A percentile compares a stretch with the other conserved stretches of the same genome.
These are phyloP conservation scores for Grammomys surdaster DNA, from an alignment of 2,113 vertebrate genomes.

Conservation along the genomic window DNA sequence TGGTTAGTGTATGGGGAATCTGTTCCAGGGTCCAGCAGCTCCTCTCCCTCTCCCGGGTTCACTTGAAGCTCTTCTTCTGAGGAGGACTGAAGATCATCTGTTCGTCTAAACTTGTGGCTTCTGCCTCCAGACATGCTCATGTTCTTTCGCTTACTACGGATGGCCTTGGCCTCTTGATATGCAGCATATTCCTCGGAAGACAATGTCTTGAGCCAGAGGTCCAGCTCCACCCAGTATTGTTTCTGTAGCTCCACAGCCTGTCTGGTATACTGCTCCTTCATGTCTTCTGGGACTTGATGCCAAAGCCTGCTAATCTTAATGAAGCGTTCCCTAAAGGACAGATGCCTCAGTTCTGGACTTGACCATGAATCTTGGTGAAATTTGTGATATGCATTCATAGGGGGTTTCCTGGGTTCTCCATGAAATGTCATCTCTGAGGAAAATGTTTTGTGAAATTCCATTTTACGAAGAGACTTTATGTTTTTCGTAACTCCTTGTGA, in stretches of 20 bases:
- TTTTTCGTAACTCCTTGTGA: slow-evolving; percentile 90
- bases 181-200: slow-evolving; percentile 91
- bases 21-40: not conserved
- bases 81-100: slow-evolving; percentile 84
- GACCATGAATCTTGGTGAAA: slow-evolving; percentile 96
- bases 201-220: slow-evolving; percentile 94
- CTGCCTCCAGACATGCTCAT: slow-evolving; percentile 87
- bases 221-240: slow-evolving; percentile 92
- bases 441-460: slow-evolving; percentile 87
- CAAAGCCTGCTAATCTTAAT: slow-evolving; percentile 94
- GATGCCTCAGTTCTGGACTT: slow-evolving; percentile 91
- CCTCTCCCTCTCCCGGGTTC: not conserved
- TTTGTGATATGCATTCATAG: slow-evolving; percentile 96
- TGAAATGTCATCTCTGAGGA: slow-evolving; percentile 90
- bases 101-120: slow-evolving; percentile 84
- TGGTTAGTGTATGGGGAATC: accelerated
- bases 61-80: slow-evolving; percentile 80
- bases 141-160: slow-evolving; percentile 87
- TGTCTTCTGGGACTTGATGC: slow-evolving; percentile 90
- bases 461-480: slow-evolving; percentile 88
- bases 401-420: slow-evolving; percentile 94
- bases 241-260: slow-evolving; percentile 93
- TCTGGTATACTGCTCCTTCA: slow-evolving; percentile 93
- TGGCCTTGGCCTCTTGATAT: slow-evolving; percentile 88
- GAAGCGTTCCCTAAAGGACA: slow-evolving; percentile 92